phyloP scores from a whole-genome alignment of 2,888 invertebrate genomes.

The Actias luna region DNA sequence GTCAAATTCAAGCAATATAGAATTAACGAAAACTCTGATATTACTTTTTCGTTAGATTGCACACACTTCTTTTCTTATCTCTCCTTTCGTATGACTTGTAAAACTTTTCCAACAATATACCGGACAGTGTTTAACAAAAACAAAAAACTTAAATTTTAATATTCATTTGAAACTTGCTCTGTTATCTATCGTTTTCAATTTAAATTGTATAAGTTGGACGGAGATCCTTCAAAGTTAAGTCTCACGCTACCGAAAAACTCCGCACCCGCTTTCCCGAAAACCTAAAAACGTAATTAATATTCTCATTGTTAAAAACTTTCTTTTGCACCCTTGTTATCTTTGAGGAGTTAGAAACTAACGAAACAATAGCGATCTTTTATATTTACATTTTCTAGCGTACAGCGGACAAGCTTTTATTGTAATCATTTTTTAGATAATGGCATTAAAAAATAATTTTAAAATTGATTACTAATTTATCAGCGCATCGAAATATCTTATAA shows the following conservation, averaged over 20 bases:
- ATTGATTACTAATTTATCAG: not conserved
- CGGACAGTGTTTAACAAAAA: not conserved
- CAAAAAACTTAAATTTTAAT: slow-evolving; percentile 20
- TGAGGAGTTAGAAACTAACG: slow-evolving; percentile 7
- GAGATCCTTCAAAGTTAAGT: slow-evolving; percentile 9
- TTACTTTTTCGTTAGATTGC: too few species aligned
- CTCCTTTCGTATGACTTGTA: too few species aligned
- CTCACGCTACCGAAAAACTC: slow-evolving; percentile 13
- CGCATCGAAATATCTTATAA: not conserved
- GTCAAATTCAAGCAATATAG: too few species aligned
- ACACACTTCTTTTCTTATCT: too few species aligned
- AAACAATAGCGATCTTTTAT: slow-evolving; percentile 6
- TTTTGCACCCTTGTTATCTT: slow-evolving; percentile 14
- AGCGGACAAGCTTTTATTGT: not conserved
- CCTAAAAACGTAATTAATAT: slow-evolving; percentile 24
- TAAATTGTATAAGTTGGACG: slow-evolving; percentile 20
- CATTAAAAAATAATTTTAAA: not conserved
- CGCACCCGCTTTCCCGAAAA: slow-evolving; percentile 19
- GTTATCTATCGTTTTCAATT: slow-evolving; percentile 18
- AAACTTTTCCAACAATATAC: not conserved
- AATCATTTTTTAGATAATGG: not conserved
- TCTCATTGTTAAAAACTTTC: slow-evolving; percentile 22
- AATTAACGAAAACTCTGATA: too few species aligned
- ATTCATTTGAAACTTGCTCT: slow-evolving; percentile 16
- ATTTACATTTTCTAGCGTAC: not conserved